Conservation (phyloP, 2,888 invertebrate genomes). For the Andrena trimmerana region DNA sequence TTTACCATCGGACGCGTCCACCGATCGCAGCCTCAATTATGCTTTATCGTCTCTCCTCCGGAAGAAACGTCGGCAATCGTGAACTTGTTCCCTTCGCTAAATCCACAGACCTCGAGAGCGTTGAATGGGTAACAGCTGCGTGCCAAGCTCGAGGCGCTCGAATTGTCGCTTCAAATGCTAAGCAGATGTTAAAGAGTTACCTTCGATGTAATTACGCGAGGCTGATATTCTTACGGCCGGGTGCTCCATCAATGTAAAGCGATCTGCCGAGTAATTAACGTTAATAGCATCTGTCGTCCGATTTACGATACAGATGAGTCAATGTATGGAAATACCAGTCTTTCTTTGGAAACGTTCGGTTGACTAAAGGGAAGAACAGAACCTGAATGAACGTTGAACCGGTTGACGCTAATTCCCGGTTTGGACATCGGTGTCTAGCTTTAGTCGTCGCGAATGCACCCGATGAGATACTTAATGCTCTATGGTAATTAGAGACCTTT, state of each 20-base stretch:
- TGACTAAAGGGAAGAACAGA: background rate
- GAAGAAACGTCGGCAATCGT: background rate
- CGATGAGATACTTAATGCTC: constrained; percentile 2
- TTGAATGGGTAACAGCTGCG: background rate
- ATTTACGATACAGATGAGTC: background rate
- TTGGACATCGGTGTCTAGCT: background rate
- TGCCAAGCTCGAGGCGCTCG: background rate
- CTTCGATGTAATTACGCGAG: constrained; percentile 26
- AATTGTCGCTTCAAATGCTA: constrained; percentile 27
- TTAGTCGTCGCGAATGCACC: background rate
- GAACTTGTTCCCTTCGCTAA: background rate
- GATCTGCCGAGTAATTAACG: constrained; percentile 14
- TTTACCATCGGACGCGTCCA: too few species aligned
- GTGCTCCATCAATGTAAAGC: background rate
- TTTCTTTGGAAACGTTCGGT: too few species aligned
- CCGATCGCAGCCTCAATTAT: too few species aligned
- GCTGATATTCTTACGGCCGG: constrained; percentile 2
- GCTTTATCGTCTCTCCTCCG: too few species aligned
- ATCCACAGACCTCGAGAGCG: background rate
- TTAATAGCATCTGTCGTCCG: constrained; percentile 10
- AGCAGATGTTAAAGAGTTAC: constrained; percentile 20
- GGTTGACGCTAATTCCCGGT: background rate
- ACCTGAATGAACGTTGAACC: background rate
- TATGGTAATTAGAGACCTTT: constrained; percentile 52
- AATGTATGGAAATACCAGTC: too few species aligned